Percentiles rank a stretch among this genome's conserved stretches.
Conservation (phyloP, 2,888 invertebrate species). For the Arge pagana region DNA sequence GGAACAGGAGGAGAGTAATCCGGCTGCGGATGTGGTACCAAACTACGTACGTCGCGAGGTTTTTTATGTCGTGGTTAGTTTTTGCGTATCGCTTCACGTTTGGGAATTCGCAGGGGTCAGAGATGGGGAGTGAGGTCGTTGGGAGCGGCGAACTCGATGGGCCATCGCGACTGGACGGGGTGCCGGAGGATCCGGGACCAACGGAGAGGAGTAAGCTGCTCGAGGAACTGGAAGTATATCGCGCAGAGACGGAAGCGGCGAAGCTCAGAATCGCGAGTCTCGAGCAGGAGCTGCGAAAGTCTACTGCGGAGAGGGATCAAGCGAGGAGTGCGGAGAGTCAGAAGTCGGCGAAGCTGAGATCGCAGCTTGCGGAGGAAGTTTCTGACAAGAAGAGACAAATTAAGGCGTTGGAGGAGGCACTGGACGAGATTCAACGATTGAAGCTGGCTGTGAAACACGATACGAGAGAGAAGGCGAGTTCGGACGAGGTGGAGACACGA, state of each 20-base stretch:
- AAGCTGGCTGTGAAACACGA: slow-evolving; percentile 43
- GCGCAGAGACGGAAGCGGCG: slow-evolving; percentile 41
- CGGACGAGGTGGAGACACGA: background rate
- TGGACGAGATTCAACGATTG: slow-evolving; percentile 46
- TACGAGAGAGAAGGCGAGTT: slow-evolving; percentile 12
- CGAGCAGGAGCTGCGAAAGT: slow-evolving; percentile 40
- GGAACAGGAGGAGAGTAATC: no score
- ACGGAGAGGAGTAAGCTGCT: slow-evolving; percentile 35
- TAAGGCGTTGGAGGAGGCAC: slow-evolving; percentile 41
- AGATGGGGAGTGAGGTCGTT: background rate
- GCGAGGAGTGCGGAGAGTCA: slow-evolving; percentile 37
- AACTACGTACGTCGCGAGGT: no score
- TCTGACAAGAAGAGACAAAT: slow-evolving; percentile 40
- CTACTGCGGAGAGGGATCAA: slow-evolving; percentile 34
- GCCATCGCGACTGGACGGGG: background rate
- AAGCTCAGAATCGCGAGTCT: slow-evolving; percentile 40
- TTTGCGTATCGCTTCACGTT: no score
- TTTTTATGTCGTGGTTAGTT: no score
- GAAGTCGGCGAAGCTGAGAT: slow-evolving; percentile 34
- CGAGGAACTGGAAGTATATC: slow-evolving; percentile 42
- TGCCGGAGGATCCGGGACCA: background rate
- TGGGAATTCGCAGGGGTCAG: background rate
- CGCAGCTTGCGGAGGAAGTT: slow-evolving; percentile 42
- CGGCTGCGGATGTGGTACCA: no score
- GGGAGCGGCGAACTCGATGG: background rate